These are phyloP conservation scores for Tetramorium bicarinatum DNA, from an alignment of 2,888 invertebrate species.

Conservation along the genomic window DNA sequence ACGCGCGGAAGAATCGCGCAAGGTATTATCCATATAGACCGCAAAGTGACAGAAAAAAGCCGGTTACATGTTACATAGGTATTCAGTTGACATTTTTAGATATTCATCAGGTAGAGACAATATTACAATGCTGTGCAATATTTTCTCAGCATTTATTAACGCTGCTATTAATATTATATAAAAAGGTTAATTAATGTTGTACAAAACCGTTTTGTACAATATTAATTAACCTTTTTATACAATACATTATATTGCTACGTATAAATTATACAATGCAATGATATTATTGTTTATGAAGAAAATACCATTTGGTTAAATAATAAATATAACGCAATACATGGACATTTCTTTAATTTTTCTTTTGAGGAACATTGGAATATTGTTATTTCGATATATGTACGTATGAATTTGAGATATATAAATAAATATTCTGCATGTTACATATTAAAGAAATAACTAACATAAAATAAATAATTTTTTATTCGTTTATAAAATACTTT, in stretches of 20 bases:
- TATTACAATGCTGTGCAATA: not conserved
- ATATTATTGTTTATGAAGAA: not conserved
- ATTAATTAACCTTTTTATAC: no score
- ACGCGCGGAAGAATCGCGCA: slow-evolving; percentile 58
- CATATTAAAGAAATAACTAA: not conserved
- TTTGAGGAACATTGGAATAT: not conserved
- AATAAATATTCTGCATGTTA: not conserved
- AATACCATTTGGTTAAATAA: not conserved
- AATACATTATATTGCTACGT: not conserved
- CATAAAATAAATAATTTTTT: not conserved
- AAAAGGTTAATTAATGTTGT: not conserved
- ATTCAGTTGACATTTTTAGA: not conserved
- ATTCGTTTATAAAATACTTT: not conserved
- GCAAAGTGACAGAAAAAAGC: slow-evolving; percentile 3
- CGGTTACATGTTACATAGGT: not conserved
- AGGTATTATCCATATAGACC: not conserved
- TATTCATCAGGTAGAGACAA: not conserved
- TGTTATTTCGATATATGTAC: not conserved
- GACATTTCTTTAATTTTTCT: not conserved
- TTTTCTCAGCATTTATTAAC: not conserved
- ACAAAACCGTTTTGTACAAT: not conserved
- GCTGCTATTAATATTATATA: not conserved
- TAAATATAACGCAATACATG: not conserved
- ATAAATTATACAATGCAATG: not conserved
- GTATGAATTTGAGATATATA: not conserved